phyloP scores from a whole-genome alignment of 2,113 vertebrate genomes.

The Etheostoma spectabile region DNA sequence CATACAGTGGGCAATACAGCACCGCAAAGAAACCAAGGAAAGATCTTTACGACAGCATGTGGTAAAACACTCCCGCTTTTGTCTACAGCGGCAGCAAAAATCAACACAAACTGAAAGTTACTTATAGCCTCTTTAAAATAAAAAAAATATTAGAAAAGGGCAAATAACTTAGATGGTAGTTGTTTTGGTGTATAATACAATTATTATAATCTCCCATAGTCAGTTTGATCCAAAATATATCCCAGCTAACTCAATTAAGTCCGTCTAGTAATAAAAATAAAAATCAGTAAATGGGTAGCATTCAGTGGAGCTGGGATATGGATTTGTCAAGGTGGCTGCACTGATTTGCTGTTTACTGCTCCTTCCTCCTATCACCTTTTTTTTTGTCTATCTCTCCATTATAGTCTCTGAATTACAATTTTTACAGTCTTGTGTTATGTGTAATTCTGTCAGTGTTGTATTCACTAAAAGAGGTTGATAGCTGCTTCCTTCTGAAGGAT shows the following conservation, averaged over 20 bases:
- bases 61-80: no score
- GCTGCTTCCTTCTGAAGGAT: not conserved
- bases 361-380: not conserved
- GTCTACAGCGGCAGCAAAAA: no score
- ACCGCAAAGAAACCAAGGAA: no score
- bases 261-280: not conserved
- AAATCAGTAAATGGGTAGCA: slow-evolving; percentile 24
- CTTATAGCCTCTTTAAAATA: no score
- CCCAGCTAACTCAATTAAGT: slow-evolving; percentile 15
- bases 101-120: no score
- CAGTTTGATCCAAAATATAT: not conserved
- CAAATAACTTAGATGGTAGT: not conserved
- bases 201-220: not conserved
- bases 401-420: not conserved
- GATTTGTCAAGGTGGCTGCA: slow-evolving; percentile 13
- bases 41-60: no score
- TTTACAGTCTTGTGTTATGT: not conserved
- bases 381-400: not conserved
- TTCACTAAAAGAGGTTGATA: not conserved
- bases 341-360: slow-evolving; percentile 19
- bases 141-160: not conserved
- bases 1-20: no score
- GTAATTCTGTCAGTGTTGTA: not conserved
- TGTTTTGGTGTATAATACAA: not conserved
- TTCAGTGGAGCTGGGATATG: slow-evolving; percentile 9